Percentiles rank a stretch among this genome's conserved stretches.
These are phyloP conservation scores for Rhyzopertha dominica DNA, from an alignment of 1,140 invertebrate genomes.

Conservation along the genomic window DNA sequence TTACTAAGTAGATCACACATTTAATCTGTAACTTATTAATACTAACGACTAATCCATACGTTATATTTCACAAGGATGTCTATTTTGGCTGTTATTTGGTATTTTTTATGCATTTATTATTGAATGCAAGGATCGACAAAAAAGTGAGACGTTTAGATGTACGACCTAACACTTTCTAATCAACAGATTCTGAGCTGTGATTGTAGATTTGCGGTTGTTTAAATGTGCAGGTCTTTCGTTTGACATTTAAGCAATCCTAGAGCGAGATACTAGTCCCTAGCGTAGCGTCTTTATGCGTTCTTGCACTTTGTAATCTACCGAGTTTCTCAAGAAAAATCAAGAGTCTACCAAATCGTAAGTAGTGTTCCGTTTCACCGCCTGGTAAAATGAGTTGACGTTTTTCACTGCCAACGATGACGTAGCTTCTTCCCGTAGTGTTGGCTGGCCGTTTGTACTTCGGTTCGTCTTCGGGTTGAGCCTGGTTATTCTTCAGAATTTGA, in stretches of 20 bases:
- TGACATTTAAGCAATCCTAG: constrained; percentile 1
- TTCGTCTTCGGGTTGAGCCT: too few species aligned
- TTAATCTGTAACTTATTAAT: background rate
- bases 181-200: constrained; percentile 38
- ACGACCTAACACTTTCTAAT: constrained; percentile 32
- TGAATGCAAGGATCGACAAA: constrained; percentile 45
- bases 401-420: too few species aligned
- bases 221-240: constrained; percentile 17
- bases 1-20: background rate
- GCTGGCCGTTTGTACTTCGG: too few species aligned
- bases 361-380: background rate
- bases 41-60: constrained; percentile 2
- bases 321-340: too few species aligned
- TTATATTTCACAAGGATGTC: constrained; percentile 29
- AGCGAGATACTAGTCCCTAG: background rate
- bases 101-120: constrained; percentile 39
- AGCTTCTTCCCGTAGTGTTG: too few species aligned
- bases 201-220: constrained; percentile 29
- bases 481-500: too few species aligned
- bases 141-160: constrained; percentile 47
- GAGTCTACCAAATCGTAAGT: too few species aligned
- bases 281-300: too few species aligned
- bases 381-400: constrained; percentile 1
- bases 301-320: too few species aligned
- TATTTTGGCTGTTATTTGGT: constrained; percentile 39